Percentiles rank a stretch among this genome's conserved stretches.
phyloP scores from a whole-genome alignment of 2,113 vertebrate genomes.

The Cyphomyrus discorhynchus region DNA sequence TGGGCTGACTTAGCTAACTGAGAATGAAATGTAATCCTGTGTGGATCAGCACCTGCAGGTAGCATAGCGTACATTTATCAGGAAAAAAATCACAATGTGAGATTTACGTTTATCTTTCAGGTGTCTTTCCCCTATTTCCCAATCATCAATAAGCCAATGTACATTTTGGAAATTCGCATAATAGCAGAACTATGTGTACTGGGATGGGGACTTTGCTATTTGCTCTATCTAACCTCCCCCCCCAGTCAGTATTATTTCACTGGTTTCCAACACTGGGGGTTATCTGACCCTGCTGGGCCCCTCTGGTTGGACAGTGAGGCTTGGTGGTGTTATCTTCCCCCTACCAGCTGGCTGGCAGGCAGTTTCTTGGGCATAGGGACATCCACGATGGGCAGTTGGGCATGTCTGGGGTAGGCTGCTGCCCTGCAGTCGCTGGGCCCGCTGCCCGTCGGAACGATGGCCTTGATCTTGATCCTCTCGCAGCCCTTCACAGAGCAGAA shows the following conservation, averaged over 20 bases:
- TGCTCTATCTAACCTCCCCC: background rate
- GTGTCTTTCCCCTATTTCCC: background rate
- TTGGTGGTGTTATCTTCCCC: background rate
- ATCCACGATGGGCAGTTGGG: slow-evolving; percentile 72
- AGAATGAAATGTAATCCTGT: background rate
- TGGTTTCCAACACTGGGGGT: background rate
- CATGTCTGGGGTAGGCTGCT: slow-evolving; percentile 75
- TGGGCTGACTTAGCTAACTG: background rate
- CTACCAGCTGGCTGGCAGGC: slow-evolving; percentile 53
- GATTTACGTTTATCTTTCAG: background rate
- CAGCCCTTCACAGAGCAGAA: slow-evolving; percentile 91
- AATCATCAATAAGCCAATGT: background rate
- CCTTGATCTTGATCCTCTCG: slow-evolving; percentile 84
- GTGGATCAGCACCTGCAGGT: background rate
- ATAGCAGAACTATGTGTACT: background rate
- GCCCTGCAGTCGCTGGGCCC: slow-evolving; percentile 75
- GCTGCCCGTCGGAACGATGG: slow-evolving; percentile 68
- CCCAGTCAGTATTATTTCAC: background rate
- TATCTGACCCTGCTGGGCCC: background rate
- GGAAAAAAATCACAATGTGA: background rate
- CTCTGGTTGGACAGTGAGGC: background rate
- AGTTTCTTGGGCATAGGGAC: slow-evolving; percentile 87
- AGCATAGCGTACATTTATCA: background rate
- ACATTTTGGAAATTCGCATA: background rate
- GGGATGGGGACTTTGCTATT: background rate